These are phyloP conservation scores for Hermodice carunculata DNA, from an alignment of 2,888 invertebrate species.

Conservation along the genomic window DNA sequence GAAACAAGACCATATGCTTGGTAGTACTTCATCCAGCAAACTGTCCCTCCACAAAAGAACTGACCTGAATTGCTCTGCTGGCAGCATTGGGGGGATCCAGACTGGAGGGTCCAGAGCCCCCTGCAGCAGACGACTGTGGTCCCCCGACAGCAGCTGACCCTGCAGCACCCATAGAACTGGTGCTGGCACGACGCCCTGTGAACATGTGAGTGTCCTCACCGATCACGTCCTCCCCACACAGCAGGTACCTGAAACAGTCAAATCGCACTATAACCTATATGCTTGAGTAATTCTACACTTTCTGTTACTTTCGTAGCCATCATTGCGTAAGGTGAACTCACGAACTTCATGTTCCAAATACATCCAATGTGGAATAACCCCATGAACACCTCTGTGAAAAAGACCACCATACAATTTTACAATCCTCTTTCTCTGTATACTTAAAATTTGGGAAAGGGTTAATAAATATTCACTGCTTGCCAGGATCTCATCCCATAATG, in stretches of 20 bases:
- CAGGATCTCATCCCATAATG: too few species aligned
- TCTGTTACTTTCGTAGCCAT: not conserved
- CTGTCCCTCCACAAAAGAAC: too few species aligned
- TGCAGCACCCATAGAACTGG: conserved; percentile 26
- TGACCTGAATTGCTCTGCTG: conserved; percentile 62
- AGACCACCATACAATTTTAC: not conserved
- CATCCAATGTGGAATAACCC: not conserved
- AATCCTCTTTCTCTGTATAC: too few species aligned
- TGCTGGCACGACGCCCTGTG: conserved; percentile 30
- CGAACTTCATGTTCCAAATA: not conserved
- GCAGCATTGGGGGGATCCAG: conserved; percentile 46
- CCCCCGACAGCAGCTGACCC: conserved; percentile 42
- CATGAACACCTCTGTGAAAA: not conserved
- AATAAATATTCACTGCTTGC: too few species aligned
- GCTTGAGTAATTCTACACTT: not conserved
- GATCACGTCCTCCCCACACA: conserved; percentile 68
- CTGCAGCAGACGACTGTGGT: conserved; percentile 44
- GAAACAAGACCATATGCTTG: too few species aligned
- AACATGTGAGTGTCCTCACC: conserved; percentile 43
- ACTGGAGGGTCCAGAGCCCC: conserved; percentile 31
- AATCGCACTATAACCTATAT: not conserved
- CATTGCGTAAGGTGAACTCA: not conserved
- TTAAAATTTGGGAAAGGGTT: too few species aligned
- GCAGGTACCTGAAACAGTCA: conserved; percentile 57
- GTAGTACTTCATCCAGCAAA: too few species aligned